These are phyloP conservation scores for Ostrea edulis DNA, from an alignment of 1,140 invertebrate genomes.

Conservation along the genomic window DNA sequence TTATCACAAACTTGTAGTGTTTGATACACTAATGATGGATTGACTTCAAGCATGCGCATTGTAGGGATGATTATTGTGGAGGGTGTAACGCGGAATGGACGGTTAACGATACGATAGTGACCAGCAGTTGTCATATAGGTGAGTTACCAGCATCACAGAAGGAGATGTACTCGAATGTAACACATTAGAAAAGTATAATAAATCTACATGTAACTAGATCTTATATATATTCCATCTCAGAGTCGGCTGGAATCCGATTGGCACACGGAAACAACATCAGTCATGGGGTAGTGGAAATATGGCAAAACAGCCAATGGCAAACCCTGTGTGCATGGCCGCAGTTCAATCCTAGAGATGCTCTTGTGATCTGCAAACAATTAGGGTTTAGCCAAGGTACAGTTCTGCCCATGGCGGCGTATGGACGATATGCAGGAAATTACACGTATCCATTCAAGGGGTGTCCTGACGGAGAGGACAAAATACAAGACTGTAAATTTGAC, in stretches of 20 bases:
- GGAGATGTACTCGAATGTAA: not conserved
- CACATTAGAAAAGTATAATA: not conserved
- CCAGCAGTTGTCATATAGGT: not conserved
- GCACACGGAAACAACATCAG: not conserved
- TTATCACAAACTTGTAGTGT: not conserved
- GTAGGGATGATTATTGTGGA: slow-evolving; percentile 13
- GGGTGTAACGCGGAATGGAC: not conserved
- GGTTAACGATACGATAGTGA: not conserved
- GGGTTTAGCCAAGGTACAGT: slow-evolving; percentile 78
- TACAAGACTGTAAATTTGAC: slow-evolving; percentile 45
- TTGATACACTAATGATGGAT: not conserved
- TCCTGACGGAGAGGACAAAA: not conserved
- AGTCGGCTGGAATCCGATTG: not conserved
- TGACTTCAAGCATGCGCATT: not conserved
- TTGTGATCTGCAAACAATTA: slow-evolving; percentile 86
- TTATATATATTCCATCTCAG: not conserved
- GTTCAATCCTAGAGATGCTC: slow-evolving; percentile 85
- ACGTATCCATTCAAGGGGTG: slow-evolving; percentile 25
- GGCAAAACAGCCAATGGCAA: slow-evolving; percentile 80
- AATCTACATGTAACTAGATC: not conserved
- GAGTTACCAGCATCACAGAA: not conserved
- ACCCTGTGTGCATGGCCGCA: slow-evolving; percentile 86
- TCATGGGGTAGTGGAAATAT: slow-evolving; percentile 15
- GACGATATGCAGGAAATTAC: slow-evolving; percentile 38
- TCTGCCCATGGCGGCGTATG: slow-evolving; percentile 49